A percentile compares a stretch with the other conserved stretches of the same genome.
Evolutionary conservation across 2,113 vertebrate species (phyloP).

Genomic region (Pteruthius melanotis): DNA sequence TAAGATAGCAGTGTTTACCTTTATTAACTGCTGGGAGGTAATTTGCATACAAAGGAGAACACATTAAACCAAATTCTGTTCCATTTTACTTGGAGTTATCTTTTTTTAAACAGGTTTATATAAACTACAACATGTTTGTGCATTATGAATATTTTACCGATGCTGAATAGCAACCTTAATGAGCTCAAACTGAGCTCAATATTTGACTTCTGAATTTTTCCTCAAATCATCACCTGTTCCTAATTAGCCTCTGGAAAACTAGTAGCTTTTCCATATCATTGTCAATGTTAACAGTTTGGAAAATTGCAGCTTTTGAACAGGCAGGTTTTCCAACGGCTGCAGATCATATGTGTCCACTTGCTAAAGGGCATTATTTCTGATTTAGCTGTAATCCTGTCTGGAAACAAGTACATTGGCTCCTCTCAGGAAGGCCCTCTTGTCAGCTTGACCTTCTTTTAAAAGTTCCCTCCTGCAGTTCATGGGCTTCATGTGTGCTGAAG

Average conservation of each 20-base stretch:
- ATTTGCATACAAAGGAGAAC: constrained; percentile 13
- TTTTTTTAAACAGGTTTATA: constrained; percentile 39
- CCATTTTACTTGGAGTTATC: constrained; percentile 23
- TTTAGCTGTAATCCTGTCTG: neutral
- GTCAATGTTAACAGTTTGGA: constrained; percentile 6
- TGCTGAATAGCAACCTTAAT: constrained; percentile 59
- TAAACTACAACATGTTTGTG: constrained; percentile 42
- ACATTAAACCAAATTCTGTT: neutral
- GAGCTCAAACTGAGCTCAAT: constrained; percentile 57
- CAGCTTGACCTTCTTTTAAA: constrained; percentile 9
- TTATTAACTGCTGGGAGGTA: constrained; percentile 2
- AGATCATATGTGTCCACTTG: neutral
- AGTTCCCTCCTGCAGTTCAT: neutral
- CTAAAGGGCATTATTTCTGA: constrained; percentile 8
- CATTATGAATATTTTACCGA: constrained; percentile 64
- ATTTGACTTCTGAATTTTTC: constrained; percentile 63
- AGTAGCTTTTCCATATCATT: neutral
- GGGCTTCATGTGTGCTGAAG: neutral
- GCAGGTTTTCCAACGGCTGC: neutral
- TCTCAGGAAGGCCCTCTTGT: neutral
- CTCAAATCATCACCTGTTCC: constrained; percentile 63
- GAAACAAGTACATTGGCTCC: neutral
- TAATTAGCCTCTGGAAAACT: constrained; percentile 62
- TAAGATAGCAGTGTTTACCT: constrained; percentile 23
- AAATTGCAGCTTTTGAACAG: constrained; percentile 27